Evolutionary conservation across 2,113 vertebrate species (phyloP).

Genomic region (Myanophis thanlyinensis): DNA sequence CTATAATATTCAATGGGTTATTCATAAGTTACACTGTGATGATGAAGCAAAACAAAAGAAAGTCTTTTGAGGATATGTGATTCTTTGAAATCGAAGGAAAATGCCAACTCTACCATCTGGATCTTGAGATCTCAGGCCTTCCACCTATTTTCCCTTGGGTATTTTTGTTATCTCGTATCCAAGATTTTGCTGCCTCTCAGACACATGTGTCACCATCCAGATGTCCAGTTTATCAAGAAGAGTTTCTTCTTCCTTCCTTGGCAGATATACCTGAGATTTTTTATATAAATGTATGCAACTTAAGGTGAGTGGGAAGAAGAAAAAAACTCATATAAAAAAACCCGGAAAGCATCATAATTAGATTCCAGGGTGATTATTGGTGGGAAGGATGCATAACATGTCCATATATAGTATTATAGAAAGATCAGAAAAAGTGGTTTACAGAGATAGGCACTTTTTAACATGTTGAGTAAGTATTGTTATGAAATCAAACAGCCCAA

Average conservation of each 20-base stretch:
- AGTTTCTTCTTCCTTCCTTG: neutral
- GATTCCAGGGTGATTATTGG: neutral
- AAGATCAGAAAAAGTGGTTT: neutral
- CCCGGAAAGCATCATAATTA: neutral
- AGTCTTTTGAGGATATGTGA: neutral
- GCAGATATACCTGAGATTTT: neutral
- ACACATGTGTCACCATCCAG: constrained; percentile 12
- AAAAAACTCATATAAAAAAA: neutral
- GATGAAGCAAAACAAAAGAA: neutral
- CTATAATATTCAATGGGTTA: neutral
- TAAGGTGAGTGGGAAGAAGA: neutral
- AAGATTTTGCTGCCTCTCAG: constrained; percentile 2
- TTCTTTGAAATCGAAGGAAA: constrained; percentile 12
- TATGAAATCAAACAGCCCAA: neutral
- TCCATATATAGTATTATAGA: neutral
- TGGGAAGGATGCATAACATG: neutral
- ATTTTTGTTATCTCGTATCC: neutral
- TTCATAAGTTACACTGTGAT: neutral
- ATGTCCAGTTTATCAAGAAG: constrained; percentile 11
- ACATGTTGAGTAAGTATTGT: neutral
- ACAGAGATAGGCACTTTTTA: neutral
- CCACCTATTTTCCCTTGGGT: constrained; percentile 1
- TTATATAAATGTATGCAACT: constrained; percentile 10
- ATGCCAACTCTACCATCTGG: neutral
- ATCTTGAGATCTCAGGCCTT: neutral